Conservation (phyloP, 2,797 vertebrate species). For the Fistularia tabacaria region DNA sequence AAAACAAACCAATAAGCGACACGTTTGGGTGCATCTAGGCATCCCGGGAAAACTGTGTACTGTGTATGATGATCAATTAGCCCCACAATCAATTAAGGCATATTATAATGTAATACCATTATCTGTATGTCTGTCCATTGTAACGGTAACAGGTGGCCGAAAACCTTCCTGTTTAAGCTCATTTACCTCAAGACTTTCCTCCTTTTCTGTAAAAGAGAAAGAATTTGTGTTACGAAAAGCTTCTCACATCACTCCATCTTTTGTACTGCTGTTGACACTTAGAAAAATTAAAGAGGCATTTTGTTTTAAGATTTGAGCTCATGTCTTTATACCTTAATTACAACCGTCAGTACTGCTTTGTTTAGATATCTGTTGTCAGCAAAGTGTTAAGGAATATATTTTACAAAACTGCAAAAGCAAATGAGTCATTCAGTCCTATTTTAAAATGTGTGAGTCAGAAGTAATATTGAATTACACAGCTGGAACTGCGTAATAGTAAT, state of each 20-base stretch:
- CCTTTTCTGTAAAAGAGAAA: constrained; percentile 87
- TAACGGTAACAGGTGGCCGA: constrained; percentile 82
- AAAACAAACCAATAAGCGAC: constrained; percentile 80
- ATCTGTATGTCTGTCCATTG: constrained; percentile 82
- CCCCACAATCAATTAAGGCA: constrained; percentile 89
- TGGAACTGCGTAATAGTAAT: no score
- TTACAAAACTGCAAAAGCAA: no score
- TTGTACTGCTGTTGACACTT: constrained; percentile 99
- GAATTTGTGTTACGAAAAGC: constrained; percentile 76
- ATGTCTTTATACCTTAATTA: constrained; percentile 4
- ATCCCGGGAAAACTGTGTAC: constrained; percentile 82
- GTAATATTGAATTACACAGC: no score
- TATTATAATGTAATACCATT: constrained; percentile 86
- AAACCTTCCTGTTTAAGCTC: constrained; percentile 95
- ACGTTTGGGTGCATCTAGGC: constrained; percentile 81
- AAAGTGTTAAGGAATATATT: not conserved
- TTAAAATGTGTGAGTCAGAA: no score
- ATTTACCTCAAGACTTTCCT: constrained; percentile 99
- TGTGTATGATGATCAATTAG: constrained; percentile 71
- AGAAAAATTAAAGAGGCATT: constrained; percentile 99
- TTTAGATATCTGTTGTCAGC: not conserved
- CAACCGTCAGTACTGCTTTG: not conserved
- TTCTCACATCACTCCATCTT: constrained; percentile 99
- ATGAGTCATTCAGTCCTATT: no score
- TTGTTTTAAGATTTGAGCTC: constrained; percentile 88